Base-by-base conservation (phyloP, 2,888 invertebrate species). In the Zaprionus lineosus region DNA sequence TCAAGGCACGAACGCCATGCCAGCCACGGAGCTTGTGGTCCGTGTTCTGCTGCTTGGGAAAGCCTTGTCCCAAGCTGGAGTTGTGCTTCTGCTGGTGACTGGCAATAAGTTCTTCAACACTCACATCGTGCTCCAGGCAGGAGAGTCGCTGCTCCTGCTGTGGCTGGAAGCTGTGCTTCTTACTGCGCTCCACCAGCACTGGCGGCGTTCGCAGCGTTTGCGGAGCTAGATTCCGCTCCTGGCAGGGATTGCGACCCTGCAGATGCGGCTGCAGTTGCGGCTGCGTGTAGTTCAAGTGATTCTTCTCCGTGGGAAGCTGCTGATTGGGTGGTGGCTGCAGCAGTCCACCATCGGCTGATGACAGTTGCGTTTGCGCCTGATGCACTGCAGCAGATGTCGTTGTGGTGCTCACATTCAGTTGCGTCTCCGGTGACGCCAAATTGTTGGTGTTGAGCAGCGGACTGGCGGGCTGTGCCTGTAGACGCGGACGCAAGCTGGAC, bases 171-270 rank as follows among this genome's bases (percentile, higher is more conserved):
- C 89, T 89, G 55, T 89, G 89, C 67, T 90, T 90, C 60, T 89
- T 89, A 53, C 89, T 89, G 28, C 89, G 88, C 46, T 89, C 88
- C 18, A 90, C 87, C 1, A 89, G 73, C 7, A 89, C 78, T 2
- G 87, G 89, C 0, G 86, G 79, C 7, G 84, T 77, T 1, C 87
- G 87, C 2, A 62, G 24, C 0, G 81, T 44, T 4, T 84, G 66
- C 0, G 89, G 89, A 1, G 89, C 93, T 70, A 93, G 89, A 90
- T 96, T 96, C 6, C 95, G 91, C 85, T 95, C 95, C 84, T 94
- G 91, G 65, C 96, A 97, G 6, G 94, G 93, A 91, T 96, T 97
- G 18, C 95, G 91, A 0, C 97, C 97, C 88, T 96, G 95, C 12
- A 69, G 48, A 89, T 96, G 95, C 0, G 96, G 95, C 84, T 95